These are phyloP conservation scores for Watersipora subatra DNA, from an alignment of 1,140 invertebrate species.

Conservation along the genomic window DNA sequence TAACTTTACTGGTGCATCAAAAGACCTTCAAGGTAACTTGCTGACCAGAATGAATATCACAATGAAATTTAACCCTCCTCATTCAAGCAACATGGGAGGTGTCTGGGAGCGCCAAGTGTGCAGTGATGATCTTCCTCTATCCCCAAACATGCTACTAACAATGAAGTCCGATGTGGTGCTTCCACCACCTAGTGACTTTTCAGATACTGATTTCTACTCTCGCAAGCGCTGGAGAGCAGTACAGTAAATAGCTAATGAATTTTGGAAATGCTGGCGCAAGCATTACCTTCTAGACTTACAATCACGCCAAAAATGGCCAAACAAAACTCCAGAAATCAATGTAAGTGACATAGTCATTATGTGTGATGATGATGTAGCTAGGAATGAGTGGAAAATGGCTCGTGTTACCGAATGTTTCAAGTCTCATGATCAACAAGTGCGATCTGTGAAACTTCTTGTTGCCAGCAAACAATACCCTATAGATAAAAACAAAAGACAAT, in stretches of 20 bases:
- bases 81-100: slow-evolving; percentile 14
- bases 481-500: neutral
- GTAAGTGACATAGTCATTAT: slow-evolving; percentile 9
- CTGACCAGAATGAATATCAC: neutral
- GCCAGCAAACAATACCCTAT: neutral
- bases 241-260: slow-evolving; percentile 9
- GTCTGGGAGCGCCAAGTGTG: slow-evolving; percentile 11
- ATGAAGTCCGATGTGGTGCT: slow-evolving; percentile 9
- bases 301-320: slow-evolving; percentile 6
- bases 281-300: slow-evolving; percentile 9
- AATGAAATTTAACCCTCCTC: slow-evolving; percentile 12
- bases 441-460: slow-evolving; percentile 2
- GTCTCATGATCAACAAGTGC: neutral
- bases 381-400: slow-evolving; percentile 8
- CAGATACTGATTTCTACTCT: slow-evolving; percentile 6
- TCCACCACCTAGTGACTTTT: slow-evolving; percentile 9
- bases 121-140: slow-evolving; percentile 5
- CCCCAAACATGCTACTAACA: slow-evolving; percentile 11
- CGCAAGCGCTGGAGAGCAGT: slow-evolving; percentile 11
- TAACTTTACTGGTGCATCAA: slow-evolving; percentile 19
- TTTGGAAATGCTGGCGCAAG: slow-evolving; percentile 11
- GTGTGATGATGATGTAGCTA: slow-evolving; percentile 4
- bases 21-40: slow-evolving; percentile 13
- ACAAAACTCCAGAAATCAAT: neutral
- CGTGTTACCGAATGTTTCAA: neutral